Evolutionary conservation across 2,797 vertebrate genomes (phyloP).

Genomic region (Lophura swinhoii): DNA sequence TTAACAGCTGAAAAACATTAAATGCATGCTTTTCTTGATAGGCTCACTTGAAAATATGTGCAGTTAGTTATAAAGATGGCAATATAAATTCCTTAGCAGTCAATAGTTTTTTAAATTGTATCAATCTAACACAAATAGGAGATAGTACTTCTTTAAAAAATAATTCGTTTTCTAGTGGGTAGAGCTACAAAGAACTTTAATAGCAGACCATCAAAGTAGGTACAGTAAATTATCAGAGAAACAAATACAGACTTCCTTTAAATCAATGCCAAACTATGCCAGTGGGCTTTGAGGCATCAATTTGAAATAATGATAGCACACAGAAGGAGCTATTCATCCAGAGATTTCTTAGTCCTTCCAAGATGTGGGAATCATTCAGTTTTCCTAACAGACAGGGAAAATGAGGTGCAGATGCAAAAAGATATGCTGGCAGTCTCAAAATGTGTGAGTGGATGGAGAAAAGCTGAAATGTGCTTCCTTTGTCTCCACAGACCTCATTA

Average conservation of each 20-base stretch:
- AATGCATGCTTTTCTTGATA: neutral
- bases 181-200: neutral
- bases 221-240: neutral
- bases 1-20: neutral
- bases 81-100: neutral
- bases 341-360: neutral
- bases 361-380: neutral
- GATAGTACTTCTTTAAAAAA: neutral
- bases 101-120: neutral
- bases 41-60: neutral
- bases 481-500: neutral
- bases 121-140: neutral
- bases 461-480: neutral
- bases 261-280: neutral
- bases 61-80: neutral
- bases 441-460: neutral
- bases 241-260: neutral
- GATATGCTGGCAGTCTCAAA: neutral
- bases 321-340: neutral
- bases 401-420: neutral
- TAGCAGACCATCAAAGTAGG: neutral
- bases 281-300: neutral
- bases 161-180: neutral
- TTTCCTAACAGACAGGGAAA: neutral
- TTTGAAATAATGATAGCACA: neutral